Base-by-base conservation (phyloP, 2,797 vertebrate species). In the Microcaecilia unicolor region DNA sequence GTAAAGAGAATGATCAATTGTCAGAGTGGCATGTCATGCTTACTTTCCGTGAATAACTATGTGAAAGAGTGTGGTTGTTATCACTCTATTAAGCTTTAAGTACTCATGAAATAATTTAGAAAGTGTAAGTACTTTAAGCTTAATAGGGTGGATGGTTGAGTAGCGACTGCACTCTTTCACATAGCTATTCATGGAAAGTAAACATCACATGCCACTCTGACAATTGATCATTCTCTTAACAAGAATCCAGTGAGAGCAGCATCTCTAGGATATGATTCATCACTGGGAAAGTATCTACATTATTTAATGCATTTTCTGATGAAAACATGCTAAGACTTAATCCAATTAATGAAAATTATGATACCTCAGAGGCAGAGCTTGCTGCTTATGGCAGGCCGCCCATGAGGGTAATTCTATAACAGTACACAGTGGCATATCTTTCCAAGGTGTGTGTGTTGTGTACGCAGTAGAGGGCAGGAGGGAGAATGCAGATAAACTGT, bases 81-180 rank as follows among this genome's bases (percentile, higher is more conserved):
- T 44, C 47, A 39, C 40, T 47, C 36, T 47, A 18, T 34, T 47
- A 47, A 20, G 31, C 47, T 31, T 47, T 47, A 34, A 40, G 44
- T 37, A 48, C 44, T 48, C n/a, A n/a, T n/a, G n/a, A n/a, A n/a
- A n/a, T n/a, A n/a, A 25, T 47, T 47, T 47, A 48, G 48, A 19
- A 15, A 22, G 26, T 26, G 34, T 27, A 41, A 48, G 44, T 48
- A 37, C 44, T 40, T 34, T 47, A 47, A 31, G 47, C 31, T 20
- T 47, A 47, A 34, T 18, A 47, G 36, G 47, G 40, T 39, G 47
- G 44, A 31, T 26, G 16, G 26, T 48, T 35, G 41, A 48, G 44
- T 41, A 35, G 44, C 22, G 35, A 25, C 27, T 31, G 31, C 37
- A 41, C 44, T 37, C 35, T 26, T 48, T 22, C 22, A 35, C 44